A percentile compares a stretch with the other conserved stretches of the same genome.
phyloP scores from a whole-genome alignment of 2,113 vertebrate genomes.

The Pygoscelis antarcticus region DNA sequence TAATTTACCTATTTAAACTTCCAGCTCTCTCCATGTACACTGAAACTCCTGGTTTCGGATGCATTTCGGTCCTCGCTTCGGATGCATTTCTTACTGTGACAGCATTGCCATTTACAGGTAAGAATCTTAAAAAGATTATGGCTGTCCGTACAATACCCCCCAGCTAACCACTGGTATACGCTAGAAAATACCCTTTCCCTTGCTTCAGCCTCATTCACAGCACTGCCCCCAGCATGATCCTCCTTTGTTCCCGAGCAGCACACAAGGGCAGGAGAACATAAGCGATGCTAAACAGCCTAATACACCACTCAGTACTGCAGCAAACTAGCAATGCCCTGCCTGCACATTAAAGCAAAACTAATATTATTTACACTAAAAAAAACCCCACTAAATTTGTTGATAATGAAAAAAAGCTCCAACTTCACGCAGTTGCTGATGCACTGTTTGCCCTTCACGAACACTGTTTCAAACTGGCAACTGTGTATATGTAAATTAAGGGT shows the following conservation, averaged over 20 bases:
- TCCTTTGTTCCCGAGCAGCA: background rate
- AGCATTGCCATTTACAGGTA: background rate
- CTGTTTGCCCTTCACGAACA: background rate
- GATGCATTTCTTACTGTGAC: background rate
- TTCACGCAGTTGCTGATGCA: background rate
- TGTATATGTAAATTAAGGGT: background rate
- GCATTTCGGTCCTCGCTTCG: background rate
- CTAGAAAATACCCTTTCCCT: background rate
- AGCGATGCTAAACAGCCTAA: background rate
- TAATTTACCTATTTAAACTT: background rate
- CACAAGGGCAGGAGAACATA: accelerated
- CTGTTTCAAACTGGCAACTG: background rate
- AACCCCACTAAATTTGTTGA: background rate
- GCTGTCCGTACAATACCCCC: background rate
- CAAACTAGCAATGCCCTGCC: background rate
- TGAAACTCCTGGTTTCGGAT: background rate
- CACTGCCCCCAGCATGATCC: background rate
- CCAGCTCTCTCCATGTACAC: background rate
- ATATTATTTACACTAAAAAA: background rate
- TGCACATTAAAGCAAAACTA: background rate
- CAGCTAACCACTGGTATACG: background rate
- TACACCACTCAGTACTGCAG: accelerated
- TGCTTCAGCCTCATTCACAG: background rate
- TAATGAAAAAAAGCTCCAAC: background rate
- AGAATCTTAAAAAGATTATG: background rate